These are phyloP conservation scores for Iphiclides podalirius DNA, from an alignment of 2,888 invertebrate species.

Conservation along the genomic window DNA sequence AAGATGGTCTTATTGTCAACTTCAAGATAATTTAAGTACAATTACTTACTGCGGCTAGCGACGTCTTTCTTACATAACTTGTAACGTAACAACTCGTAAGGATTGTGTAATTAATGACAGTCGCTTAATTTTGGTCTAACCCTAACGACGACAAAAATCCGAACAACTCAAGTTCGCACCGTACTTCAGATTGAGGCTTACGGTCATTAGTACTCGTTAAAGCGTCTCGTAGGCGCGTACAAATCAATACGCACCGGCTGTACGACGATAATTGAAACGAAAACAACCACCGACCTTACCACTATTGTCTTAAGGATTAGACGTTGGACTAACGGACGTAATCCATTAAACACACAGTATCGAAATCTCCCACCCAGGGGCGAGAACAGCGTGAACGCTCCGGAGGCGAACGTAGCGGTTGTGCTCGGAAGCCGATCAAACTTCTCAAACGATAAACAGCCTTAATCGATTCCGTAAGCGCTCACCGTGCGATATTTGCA, in stretches of 20 bases:
- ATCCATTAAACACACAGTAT: conserved; percentile 10
- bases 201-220: conserved; percentile 17
- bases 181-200: not conserved
- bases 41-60: too few species aligned
- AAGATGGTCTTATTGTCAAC: too few species aligned
- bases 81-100: too few species aligned
- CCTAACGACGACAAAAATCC: not conserved
- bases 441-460: conserved; percentile 7
- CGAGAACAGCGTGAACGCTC: conserved; percentile 3
- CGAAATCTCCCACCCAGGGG: conserved; percentile 3
- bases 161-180: conserved; percentile 5
- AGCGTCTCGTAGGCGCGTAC: conserved; percentile 10
- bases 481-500: conserved; percentile 24
- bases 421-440: not conserved
- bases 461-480: conserved; percentile 22
- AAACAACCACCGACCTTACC: conserved; percentile 12
- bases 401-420: not conserved
- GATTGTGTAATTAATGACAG: too few species aligned
- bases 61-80: too few species aligned
- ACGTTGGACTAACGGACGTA: conserved; percentile 10
- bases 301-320: conserved; percentile 16
- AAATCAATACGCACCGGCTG: conserved; percentile 17
- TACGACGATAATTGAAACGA: conserved; percentile 8
- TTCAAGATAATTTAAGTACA: too few species aligned
- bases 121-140: not conserved